These are phyloP conservation scores for Microcebus tavaratra DNA, from an alignment of 2,113 vertebrate species.

Conservation along the genomic window DNA sequence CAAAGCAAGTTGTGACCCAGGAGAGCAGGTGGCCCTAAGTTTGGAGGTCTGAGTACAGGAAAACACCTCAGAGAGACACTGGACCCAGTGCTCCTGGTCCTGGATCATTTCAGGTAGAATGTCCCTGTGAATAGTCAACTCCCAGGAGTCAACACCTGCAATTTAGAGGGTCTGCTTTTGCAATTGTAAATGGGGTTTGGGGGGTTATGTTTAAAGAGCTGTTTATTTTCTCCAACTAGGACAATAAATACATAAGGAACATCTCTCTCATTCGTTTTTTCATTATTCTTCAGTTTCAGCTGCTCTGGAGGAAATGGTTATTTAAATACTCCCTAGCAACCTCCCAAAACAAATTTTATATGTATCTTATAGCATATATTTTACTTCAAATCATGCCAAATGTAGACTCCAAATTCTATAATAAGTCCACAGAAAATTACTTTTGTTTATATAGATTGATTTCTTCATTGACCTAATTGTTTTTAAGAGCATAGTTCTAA, in stretches of 20 bases:
- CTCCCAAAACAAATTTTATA: neutral
- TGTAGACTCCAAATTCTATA: constrained; percentile 1
- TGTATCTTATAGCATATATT: neutral
- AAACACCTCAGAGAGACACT: neutral
- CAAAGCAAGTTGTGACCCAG: neutral
- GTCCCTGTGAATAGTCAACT: neutral
- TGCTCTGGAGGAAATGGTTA: neutral
- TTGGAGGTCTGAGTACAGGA: neutral
- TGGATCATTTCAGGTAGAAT: rapidly evolving
- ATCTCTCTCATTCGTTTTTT: neutral
- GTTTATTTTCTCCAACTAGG: neutral
- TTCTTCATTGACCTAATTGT: constrained; percentile 18
- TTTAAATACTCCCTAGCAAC: neutral
- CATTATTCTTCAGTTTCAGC: neutral
- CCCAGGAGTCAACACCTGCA: neutral
- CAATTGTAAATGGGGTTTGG: neutral
- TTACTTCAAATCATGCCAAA: neutral
- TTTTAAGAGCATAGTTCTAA: neutral
- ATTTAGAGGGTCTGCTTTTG: neutral
- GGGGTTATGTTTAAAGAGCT: neutral
- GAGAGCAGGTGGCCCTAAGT: neutral
- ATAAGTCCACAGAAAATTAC: constrained; percentile 18
- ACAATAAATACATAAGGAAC: neutral
- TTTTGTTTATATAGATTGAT: neutral
- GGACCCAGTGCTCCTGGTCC: neutral